phyloP scores from a whole-genome alignment of 2,888 invertebrate genomes.

The Caenorhabditis drosophilae region DNA sequence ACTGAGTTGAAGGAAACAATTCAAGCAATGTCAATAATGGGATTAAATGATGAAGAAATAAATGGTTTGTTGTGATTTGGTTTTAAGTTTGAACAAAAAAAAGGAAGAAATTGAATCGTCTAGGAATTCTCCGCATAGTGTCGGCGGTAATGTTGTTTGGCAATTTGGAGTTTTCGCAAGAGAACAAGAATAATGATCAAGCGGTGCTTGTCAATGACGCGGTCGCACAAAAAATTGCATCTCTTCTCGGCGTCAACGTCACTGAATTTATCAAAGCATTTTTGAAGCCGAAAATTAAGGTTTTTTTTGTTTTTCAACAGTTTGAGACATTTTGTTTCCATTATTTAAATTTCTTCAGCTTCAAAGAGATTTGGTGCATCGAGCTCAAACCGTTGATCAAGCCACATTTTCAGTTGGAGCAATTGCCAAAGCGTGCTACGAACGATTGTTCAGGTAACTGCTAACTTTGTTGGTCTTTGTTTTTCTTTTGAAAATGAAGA shows the following conservation, averaged over 20 bases:
- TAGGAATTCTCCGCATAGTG: slow-evolving; percentile 92
- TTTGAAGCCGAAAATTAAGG: slow-evolving; percentile 90
- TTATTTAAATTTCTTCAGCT: slow-evolving; percentile 75
- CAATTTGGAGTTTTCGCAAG: slow-evolving; percentile 97
- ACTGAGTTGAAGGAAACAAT: slow-evolving; percentile 89
- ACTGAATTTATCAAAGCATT: slow-evolving; percentile 98
- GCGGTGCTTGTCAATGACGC: slow-evolving; percentile 97
- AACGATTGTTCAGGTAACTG: slow-evolving; percentile 88
- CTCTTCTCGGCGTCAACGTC: slow-evolving; percentile 85
- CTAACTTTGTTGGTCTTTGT: too few species aligned
- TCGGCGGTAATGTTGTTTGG: slow-evolving; percentile 94
- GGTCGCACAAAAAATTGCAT: slow-evolving; percentile 86
- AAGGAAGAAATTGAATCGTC: slow-evolving; percentile 68
- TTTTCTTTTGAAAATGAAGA: neutral
- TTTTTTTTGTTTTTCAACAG: slow-evolving; percentile 1
- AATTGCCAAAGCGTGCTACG: slow-evolving; percentile 96
- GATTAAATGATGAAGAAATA: slow-evolving; percentile 90
- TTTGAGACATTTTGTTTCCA: neutral
- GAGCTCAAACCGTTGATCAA: slow-evolving; percentile 97
- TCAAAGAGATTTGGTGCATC: slow-evolving; percentile 94
- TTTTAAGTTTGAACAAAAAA: slow-evolving; percentile 6
- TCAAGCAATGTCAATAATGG: slow-evolving; percentile 98
- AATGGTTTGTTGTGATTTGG: slow-evolving; percentile 74
- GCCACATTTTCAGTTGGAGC: slow-evolving; percentile 96
- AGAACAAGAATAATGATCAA: slow-evolving; percentile 91